A percentile compares a stretch with the other conserved stretches of the same genome.
These are phyloP conservation scores for Archips crataeganus DNA, from an alignment of 2,888 invertebrate genomes.

Conservation along the genomic window DNA sequence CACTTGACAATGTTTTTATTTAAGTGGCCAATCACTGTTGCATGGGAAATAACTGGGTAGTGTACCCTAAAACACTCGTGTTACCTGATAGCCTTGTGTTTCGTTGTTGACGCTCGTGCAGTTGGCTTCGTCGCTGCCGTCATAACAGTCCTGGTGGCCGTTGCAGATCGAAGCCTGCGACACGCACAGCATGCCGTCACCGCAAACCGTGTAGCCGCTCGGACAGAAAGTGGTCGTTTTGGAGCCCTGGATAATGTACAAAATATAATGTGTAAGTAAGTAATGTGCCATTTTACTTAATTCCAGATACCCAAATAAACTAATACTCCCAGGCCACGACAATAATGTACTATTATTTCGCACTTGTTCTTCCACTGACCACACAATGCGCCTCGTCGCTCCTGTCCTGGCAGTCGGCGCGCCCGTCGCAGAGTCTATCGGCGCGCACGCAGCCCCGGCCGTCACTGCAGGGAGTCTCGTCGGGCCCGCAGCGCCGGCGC, in stretches of 20 bases:
- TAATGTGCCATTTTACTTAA: too few relatives aligned
- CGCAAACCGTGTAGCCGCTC: slow-evolving; percentile 67
- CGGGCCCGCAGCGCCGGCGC: slow-evolving; percentile 71
- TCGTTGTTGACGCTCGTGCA: slow-evolving; percentile 77
- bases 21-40: too few relatives aligned
- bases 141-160: slow-evolving; percentile 89
- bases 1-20: too few relatives aligned
- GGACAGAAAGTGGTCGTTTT: slow-evolving; percentile 56
- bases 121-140: slow-evolving; percentile 90
- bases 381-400: slow-evolving; percentile 88
- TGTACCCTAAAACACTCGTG: slow-evolving; percentile 22
- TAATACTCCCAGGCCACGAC: too few relatives aligned
- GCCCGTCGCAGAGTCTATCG: slow-evolving; percentile 91
- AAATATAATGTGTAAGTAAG: background rate
- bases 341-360: too few relatives aligned
- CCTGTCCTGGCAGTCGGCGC: slow-evolving; percentile 88
- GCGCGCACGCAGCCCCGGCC: slow-evolving; percentile 88
- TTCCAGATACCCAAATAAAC: too few relatives aligned
- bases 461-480: slow-evolving; percentile 87
- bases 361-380: background rate
- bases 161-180: slow-evolving; percentile 88
- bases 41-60: too few relatives aligned
- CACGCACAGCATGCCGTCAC: slow-evolving; percentile 83
- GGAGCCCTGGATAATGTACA: slow-evolving; percentile 50
- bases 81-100: slow-evolving; percentile 61